Evolutionary conservation across 2,888 invertebrate species (phyloP), one percentile per base, ranked within the genome.

Genomic region (Erannis defoliaria): DNA sequence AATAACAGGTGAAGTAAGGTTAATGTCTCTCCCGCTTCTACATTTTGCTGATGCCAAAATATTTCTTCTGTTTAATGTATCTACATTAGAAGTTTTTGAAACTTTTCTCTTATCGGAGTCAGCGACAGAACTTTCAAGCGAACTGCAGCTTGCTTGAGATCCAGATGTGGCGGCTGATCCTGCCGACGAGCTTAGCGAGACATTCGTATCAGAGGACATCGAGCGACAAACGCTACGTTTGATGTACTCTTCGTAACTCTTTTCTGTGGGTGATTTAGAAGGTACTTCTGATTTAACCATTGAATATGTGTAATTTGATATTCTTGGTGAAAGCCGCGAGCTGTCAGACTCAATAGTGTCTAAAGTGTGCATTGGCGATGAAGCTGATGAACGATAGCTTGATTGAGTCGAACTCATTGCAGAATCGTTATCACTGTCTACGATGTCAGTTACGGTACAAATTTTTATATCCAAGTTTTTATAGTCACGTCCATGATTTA

Each of bases 11-110:
- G 96, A 96, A 49, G 96, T 95, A 14, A 94, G 93, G 74, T 96
- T 96, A 57, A 95, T 92, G 82, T 96, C 96, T 72, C 95, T 94
- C 6, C 97, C 97, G 82, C 97, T 97, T 76, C 97, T 95, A 81
- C 96, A 97, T 86, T 97, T 96, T 0, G 97, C 97, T 48, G 97
- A 97, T 19, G 97, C 97, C 53, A 98, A 90, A 70, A 98, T 97
- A 82, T 97, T 97, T 85, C 97, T 96, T 54, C 97, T 94, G 83
- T 97, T 97, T 67, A 97, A 95, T 1, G 97, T 97, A 84, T 97
- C 97, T 40, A 97, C 96, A 76, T 96, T 97, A 72, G 96, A 95
- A 0, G 96, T 94, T 86, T 97, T 97, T 53, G 97, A 92, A 71
- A 97, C 94, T 71, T 97, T 94, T 73, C 91, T 94, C 86, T 93